Evolutionary conservation across 2,888 invertebrate species (phyloP), one percentile per base, ranked within the genome.

Genomic region (Fragum fragum): DNA sequence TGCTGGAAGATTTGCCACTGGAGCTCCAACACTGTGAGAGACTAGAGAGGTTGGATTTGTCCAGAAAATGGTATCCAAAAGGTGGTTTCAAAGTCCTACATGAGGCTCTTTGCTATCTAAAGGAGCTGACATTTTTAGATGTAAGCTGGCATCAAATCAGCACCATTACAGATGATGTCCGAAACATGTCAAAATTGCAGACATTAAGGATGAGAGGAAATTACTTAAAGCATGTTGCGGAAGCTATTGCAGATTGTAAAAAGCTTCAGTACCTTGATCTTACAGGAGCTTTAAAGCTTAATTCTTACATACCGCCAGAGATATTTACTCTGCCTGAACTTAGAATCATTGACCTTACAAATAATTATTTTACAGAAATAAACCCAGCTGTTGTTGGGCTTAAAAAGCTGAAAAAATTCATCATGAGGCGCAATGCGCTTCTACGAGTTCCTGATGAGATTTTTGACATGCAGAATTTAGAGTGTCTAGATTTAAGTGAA

Each of bases 81-180:
- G 89, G 90, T 39, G 90, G 89, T 7, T 84, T 92, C 72, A 85
- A 76, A 73, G 87, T 81, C 2, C 84, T 92, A 36, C 92, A 91
- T 21, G 85, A 86, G 16, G 89, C 90, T 26, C 85, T 91, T 11
- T 91, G 91, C 77, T 73, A 81, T 36, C 78, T 92, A 26, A 76
- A 85, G 53, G 90, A 90, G 53, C 83, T 92, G 42, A 75, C 76
- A 1, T 84, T 87, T n/a, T 87, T 92, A 6, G 90, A 92, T 73
- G 86, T 91, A 9, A 91, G 91, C 47, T 92, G 92, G 92, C 92
- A 92, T 69, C 89, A 88, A 78, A 90, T 92, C 47, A 82, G 89
- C 69, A 89, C 89, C 1, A 91, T 92, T n/a, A 91, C 92, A 11
- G 89, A 90, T 55, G 90, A 89, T 53, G 85, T 89, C n/a, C 89